Base-by-base conservation (phyloP, 2,113 vertebrate species). In the Nestor notabilis region DNA sequence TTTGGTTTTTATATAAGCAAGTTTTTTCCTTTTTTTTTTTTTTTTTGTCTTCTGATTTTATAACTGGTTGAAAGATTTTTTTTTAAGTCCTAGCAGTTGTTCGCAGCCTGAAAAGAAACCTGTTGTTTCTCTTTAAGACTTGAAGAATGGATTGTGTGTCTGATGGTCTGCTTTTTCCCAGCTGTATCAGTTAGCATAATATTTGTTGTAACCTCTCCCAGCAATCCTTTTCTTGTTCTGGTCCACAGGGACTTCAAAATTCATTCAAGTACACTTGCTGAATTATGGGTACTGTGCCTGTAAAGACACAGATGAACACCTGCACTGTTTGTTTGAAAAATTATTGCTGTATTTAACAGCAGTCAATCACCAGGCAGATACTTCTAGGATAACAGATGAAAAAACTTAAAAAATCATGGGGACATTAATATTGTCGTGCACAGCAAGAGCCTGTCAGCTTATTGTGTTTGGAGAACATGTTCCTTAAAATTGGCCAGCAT, bases 1-100 rank as follows among this genome's bases (percentile, higher is more conserved):
- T 75, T 72, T 61, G 9, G 28, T 81, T 80, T 60, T 55, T 33
- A 27, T 47, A 10, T 61, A 43, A 87, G 52, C 14, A 77, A 89
- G 4, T 17, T 68, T 25, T 8, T 17, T 2, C 0, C 9, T 2
- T 9, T 11, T 6, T 13, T 3, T 8, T 17, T 31, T 15, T 35
- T 14, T 25, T 24, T 64, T 41, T 28, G 7, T 6, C 6, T 25
- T 61, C 17, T 49, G 10, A 3, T 69, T 65, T 64, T 78, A 37
- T 55, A 61, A 52, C 17, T 49, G 15, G 3, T 78, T 28, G 15
- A 75, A 85, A 68, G 19, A 35, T 37, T 71, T 68, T 1, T 5
- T 91, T 91, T 72, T 35, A 75, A 69, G 44, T 27, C 17, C 27
- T 3, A 63, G 13, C 16, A 75, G 13, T 69, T 68, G 17, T 79